Percentiles rank a stretch among this genome's conserved stretches.
phyloP scores from a whole-genome alignment of 1,140 invertebrate genomes.

The Leucophenga varia region DNA sequence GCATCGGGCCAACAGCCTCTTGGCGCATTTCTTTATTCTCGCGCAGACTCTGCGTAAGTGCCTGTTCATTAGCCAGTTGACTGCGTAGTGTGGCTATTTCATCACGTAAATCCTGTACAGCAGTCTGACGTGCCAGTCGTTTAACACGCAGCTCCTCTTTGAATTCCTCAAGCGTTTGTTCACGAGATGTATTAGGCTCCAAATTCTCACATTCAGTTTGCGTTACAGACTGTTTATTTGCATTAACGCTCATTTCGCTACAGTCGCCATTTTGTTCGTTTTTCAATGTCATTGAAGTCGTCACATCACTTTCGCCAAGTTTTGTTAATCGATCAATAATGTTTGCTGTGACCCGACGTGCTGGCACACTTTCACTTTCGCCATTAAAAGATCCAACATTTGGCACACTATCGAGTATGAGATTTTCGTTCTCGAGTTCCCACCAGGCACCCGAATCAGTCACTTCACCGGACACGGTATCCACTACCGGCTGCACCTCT shows the following conservation, averaged over 20 bases:
- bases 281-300: conserved; percentile 1
- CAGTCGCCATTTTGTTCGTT: neutral
- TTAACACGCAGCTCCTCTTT: conserved; percentile 61
- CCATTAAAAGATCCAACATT: neutral
- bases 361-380: conserved; percentile 1
- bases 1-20: neutral
- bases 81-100: conserved; percentile 62
- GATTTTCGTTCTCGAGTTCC: conserved; percentile 46
- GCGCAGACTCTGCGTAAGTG: conserved; percentile 57
- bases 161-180: conserved; percentile 59
- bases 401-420: conserved; percentile 33
- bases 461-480: neutral
- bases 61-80: conserved; percentile 59
- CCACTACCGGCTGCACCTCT: conserved; percentile 23
- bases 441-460: conserved; percentile 42
- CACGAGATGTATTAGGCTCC: conserved; percentile 14
- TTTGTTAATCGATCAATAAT: neutral
- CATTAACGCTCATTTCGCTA: neutral
- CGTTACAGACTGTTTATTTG: neutral
- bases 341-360: neutral
- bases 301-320: neutral
- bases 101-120: conserved; percentile 61
- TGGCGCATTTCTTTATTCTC: conserved; percentile 22
- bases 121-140: conserved; percentile 61
- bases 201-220: conserved; percentile 11